Evolutionary conservation across 2,113 vertebrate species (phyloP).

Genomic region (Fukomys damarensis): DNA sequence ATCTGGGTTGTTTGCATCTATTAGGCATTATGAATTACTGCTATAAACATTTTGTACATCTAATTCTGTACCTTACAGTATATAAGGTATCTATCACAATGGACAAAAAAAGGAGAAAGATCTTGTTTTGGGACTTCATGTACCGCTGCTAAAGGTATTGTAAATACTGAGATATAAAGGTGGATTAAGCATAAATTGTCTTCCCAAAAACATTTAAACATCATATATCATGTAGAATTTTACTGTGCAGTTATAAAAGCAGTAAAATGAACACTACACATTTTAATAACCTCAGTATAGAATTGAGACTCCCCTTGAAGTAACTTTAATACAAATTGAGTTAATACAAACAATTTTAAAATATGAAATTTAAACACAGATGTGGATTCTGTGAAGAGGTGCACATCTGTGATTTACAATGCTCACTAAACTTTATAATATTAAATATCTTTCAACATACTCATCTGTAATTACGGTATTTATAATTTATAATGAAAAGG

Average conservation of each 20-base stretch:
- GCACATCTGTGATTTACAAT: not conserved
- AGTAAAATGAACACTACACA: not conserved
- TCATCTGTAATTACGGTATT: not conserved
- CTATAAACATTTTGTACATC: not conserved
- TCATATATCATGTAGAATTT: not conserved
- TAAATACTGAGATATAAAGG: not conserved
- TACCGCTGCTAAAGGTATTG: not conserved
- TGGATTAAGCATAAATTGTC: slow-evolving; percentile 1
- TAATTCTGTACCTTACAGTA: not conserved
- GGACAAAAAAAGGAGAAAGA: not conserved
- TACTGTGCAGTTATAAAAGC: slow-evolving; percentile 36
- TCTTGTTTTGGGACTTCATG: not conserved
- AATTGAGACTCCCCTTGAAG: not conserved
- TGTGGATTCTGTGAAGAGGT: not conserved
- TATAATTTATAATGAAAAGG: not conserved
- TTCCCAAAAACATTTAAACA: not conserved
- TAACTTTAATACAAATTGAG: not conserved
- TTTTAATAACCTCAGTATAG: not conserved
- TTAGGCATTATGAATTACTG: not conserved
- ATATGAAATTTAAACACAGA: not conserved
- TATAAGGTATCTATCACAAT: not conserved
- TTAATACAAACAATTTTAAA: not conserved
- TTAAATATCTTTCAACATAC: slow-evolving; percentile 23
- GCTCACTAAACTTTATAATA: not conserved
- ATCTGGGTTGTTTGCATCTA: not conserved